Conservation (phyloP, 2,797 vertebrate species). For the Muscicapa comitata region DNA sequence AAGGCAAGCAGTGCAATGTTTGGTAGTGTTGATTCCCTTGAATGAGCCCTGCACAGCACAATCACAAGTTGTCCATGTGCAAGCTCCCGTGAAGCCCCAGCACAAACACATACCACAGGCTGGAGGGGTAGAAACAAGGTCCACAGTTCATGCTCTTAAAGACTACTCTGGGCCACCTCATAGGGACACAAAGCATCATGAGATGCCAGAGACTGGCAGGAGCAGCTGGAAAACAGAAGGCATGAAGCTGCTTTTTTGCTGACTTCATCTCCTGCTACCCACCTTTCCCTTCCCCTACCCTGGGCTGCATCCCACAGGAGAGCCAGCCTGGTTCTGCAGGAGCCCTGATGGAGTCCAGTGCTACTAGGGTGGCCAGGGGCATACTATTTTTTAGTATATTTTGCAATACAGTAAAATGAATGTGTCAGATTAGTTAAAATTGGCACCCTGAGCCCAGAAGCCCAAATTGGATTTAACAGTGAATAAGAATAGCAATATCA, state of each 20-base stretch:
- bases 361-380: neutral
- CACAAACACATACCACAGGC: neutral
- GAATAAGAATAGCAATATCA: neutral
- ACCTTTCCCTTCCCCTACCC: neutral
- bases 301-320: neutral
- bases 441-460: conserved; percentile 29
- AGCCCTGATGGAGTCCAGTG: neutral
- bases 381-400: neutral
- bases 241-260: accelerated
- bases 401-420: conserved; percentile 15
- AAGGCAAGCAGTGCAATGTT: neutral
- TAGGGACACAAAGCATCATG: neutral
- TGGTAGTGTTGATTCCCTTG: neutral
- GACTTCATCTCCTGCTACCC: neutral
- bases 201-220: neutral
- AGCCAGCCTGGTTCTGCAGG: neutral
- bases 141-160: neutral
- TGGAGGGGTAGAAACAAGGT: neutral
- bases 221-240: neutral
- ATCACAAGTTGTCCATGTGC: neutral
- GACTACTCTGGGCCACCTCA: neutral
- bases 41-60: neutral
- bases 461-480: conserved; percentile 49
- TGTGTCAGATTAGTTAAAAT: conserved; percentile 39
- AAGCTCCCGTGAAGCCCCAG: neutral